phyloP scores from a whole-genome alignment of 92 coral and sea anemone genomes.

The Umimayanthus kanabou region DNA sequence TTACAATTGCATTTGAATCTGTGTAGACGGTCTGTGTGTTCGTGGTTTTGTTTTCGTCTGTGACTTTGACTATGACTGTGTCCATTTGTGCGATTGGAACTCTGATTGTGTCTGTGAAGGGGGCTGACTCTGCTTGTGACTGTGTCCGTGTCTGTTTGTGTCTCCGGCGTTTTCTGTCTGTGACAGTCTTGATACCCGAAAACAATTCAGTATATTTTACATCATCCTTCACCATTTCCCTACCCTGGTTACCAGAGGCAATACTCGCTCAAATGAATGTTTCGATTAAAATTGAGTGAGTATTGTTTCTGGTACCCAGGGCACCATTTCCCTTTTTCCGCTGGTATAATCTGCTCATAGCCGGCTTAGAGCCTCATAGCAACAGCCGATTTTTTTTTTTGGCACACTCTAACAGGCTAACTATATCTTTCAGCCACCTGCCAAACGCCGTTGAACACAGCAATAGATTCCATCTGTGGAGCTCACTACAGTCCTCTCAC shows the following conservation, averaged over 20 bases:
- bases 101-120: not conserved
- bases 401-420: too few relatives aligned
- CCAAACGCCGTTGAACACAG: not conserved
- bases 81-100: not conserved
- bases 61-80: not conserved
- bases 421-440: conserved; percentile 6
- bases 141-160: not conserved
- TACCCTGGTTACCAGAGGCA: too few relatives aligned
- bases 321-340: too few relatives aligned
- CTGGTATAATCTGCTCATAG: too few relatives aligned
- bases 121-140: not conserved
- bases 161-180: not conserved
- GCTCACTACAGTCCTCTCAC: conserved; percentile 45
- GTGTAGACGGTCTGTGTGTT: not conserved
- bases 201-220: too few relatives aligned
- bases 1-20: too few relatives aligned
- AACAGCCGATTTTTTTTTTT: too few relatives aligned
- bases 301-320: too few relatives aligned
- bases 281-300: too few relatives aligned
- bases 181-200: not conserved
- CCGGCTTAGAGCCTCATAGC: too few relatives aligned
- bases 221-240: too few relatives aligned
- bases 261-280: too few relatives aligned
- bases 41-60: not conserved
- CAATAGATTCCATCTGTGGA: conserved; percentile 28